Evolutionary conservation across 2,797 vertebrate species (phyloP).

Genomic region (Paratrypauchen microcephalus): DNA sequence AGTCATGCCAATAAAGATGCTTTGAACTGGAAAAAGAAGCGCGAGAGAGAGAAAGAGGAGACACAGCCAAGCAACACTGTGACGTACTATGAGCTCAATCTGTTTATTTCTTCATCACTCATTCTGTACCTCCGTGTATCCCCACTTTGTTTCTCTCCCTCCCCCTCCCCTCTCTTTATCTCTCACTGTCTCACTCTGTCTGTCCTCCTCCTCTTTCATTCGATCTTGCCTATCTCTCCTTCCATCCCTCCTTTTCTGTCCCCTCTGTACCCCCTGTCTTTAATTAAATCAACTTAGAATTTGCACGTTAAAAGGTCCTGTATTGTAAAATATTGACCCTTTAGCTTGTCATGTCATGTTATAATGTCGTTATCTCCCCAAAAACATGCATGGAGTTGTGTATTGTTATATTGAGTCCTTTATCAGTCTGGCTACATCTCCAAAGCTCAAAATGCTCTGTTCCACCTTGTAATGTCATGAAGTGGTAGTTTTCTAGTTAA

Average conservation of each 20-base stretch:
- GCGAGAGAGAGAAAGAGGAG: constrained; percentile 9
- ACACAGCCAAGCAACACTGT: neutral
- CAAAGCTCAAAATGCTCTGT: no score
- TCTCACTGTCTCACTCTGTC: neutral
- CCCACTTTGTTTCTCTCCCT: neutral
- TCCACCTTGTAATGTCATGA: no score
- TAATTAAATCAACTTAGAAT: no score
- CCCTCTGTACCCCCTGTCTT: neutral
- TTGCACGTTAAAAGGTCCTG: no score
- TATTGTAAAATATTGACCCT: no score
- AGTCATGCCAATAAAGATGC: constrained; percentile 70
- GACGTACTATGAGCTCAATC: neutral
- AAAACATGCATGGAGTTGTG: no score
- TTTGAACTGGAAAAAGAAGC: constrained; percentile 68
- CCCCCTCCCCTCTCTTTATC: neutral
- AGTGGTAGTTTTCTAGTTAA: no score
- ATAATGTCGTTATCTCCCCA: no score
- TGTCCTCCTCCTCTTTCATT: neutral
- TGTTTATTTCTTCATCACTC: neutral
- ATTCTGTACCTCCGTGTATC: neutral
- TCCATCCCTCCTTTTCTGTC: neutral
- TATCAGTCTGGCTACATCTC: no score
- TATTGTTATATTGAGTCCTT: no score
- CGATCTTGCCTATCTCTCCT: no score
- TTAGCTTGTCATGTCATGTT: no score